Evolutionary conservation across 2,888 invertebrate species (phyloP), one percentile per base, ranked within the genome.

Genomic region (Cheilosia scutellata): DNA sequence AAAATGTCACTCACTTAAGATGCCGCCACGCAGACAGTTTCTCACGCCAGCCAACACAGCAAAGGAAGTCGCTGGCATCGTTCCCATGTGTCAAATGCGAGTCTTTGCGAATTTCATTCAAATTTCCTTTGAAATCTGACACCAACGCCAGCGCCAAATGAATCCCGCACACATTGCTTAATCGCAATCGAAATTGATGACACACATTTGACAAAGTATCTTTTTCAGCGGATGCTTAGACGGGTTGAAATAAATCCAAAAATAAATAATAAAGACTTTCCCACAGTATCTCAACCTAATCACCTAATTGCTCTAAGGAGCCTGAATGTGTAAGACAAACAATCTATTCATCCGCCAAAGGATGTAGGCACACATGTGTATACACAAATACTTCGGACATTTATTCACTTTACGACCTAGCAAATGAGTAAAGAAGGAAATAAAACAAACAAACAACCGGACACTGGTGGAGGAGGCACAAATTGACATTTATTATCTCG

Each of bases 261-360:
- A 31, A 40, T 13, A 25, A 42, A 51, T n/a, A 16, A 29, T n/a
- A 9, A 4, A 51, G 47, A 74, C 37, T 55, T 84, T 80, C 84
- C 80, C 84, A 84, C 71, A 66, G 75, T 55, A 33, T 74, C 60
- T 66, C 65, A 80, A 47, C 27, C 70, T 84, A 80, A 84, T 84
- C 84, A 84, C 80, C 70, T 84, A 75, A 84, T 84, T 84, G 84
- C 80, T 68, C 51, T 66, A 80, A 71, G 80, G 75, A 80, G 75
- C 42, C 62, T 53, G 63, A 5, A 63, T 62, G 20, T 65, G 9
- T 65, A 11, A 76, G 60, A 66, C 65, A 84, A 71, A 70, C 70
- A 84, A 60, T 66, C 31, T 42, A 33, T 65, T 57, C 75, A 55
- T 65, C 75, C 75, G 74, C 51, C 60, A 80, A 84, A 76, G 84